A percentile compares a stretch with the other conserved stretches of the same genome.
Conservation (phyloP, 2,797 vertebrate species). For the Simalia tracyae region DNA sequence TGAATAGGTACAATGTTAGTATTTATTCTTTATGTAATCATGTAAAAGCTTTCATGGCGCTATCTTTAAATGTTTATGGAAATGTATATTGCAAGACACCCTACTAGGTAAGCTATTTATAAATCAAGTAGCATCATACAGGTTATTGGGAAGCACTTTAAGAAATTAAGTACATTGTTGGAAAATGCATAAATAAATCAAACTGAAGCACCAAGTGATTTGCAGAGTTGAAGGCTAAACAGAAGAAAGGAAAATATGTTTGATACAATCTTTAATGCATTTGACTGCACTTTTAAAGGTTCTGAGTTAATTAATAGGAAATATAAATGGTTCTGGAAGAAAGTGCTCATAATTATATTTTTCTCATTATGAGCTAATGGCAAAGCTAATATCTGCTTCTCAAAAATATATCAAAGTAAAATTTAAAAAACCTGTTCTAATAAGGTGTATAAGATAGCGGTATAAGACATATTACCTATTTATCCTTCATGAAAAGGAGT, state of each 20-base stretch:
- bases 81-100: slow-evolving; percentile 3
- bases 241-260: slow-evolving; percentile 21
- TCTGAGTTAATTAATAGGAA: slow-evolving; percentile 49
- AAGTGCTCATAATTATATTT: slow-evolving; percentile 19
- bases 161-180: slow-evolving; percentile 50
- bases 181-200: slow-evolving; percentile 43
- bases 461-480: background rate
- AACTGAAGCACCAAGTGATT: slow-evolving; percentile 50
- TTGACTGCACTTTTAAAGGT: slow-evolving; percentile 18
- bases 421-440: background rate
- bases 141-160: slow-evolving; percentile 34
- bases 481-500: background rate
- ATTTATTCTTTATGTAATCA: background rate
- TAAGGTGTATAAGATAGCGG: background rate
- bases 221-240: slow-evolving; percentile 34
- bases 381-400: slow-evolving; percentile 25
- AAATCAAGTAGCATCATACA: background rate
- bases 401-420: slow-evolving; percentile 20
- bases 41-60: background rate
- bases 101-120: slow-evolving; percentile 44
- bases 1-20: background rate
- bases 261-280: slow-evolving; percentile 22
- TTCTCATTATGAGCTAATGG: slow-evolving; percentile 29
- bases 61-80: slow-evolving; percentile 20
- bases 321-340: slow-evolving; percentile 33